A percentile compares a stretch with the other conserved stretches of the same genome.
These are phyloP conservation scores for Pantherophis alleghaniensis DNA, from an alignment of 2,797 vertebrate species.

Conservation along the genomic window DNA sequence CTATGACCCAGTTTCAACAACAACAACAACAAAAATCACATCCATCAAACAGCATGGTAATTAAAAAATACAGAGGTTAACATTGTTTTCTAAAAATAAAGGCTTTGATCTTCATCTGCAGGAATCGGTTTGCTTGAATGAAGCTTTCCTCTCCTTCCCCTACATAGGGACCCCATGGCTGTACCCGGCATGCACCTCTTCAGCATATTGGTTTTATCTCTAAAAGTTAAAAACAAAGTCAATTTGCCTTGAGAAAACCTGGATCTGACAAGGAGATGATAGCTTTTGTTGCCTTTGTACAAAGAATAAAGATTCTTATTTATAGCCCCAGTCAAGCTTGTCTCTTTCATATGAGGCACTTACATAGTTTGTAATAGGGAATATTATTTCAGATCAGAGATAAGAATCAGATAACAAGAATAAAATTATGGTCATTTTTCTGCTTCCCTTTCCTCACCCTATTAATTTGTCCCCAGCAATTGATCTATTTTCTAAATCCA, in stretches of 20 bases:
- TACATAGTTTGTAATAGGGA: conserved; percentile 6
- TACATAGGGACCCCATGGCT: not conserved
- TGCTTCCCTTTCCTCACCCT: not conserved
- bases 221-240: conserved; percentile 11
- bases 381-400: conserved; percentile 5
- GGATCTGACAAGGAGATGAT: conserved; percentile 31
- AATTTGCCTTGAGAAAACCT: conserved; percentile 24
- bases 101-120: conserved; percentile 23
- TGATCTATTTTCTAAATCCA: conserved; percentile 20
- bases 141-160: conserved; percentile 13
- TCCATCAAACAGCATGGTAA: conserved; percentile 30
- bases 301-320: conserved; percentile 14
- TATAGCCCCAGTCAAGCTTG: conserved; percentile 17
- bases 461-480: conserved; percentile 9
- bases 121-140: conserved; percentile 25
- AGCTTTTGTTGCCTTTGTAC: not conserved
- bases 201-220: conserved; percentile 38
- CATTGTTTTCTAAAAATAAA: not conserved
- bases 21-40: conserved; percentile 3
- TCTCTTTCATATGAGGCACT: conserved; percentile 12
- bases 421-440: not conserved
- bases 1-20: conserved; percentile 48
- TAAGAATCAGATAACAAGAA: conserved; percentile 26
- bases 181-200: conserved; percentile 25
- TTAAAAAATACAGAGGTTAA: conserved; percentile 43